Conservation (phyloP, 2,888 invertebrate genomes). For the Fissipunctia ypsillon region DNA sequence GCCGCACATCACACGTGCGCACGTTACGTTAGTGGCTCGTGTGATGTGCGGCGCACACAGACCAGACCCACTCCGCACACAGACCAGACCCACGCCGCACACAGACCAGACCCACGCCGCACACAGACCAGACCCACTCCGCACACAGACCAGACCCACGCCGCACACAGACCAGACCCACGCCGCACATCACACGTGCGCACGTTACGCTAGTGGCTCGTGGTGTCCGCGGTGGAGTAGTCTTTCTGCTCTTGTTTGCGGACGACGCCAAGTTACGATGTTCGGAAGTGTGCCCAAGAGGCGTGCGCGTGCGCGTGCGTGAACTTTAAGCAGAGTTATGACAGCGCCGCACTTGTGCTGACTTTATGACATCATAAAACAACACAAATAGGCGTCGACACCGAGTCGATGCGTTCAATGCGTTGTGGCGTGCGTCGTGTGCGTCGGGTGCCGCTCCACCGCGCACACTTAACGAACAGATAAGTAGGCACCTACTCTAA, state of each 20-base stretch:
- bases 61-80: too few relatives aligned
- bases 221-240: not conserved
- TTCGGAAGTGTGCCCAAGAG: slow-evolving; percentile 42
- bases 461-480: slow-evolving; percentile 37
- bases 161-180: too few relatives aligned
- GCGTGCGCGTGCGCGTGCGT: slow-evolving; percentile 27
- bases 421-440: not conserved
- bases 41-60: too few relatives aligned
- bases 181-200: too few relatives aligned
- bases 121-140: too few relatives aligned
- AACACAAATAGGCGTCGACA: slow-evolving; percentile 33
- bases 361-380: slow-evolving; percentile 45
- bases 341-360: slow-evolving; percentile 26
- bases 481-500: not conserved
- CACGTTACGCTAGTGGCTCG: too few relatives aligned
- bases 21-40: too few relatives aligned
- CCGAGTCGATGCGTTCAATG: slow-evolving; percentile 5
- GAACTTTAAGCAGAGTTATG: slow-evolving; percentile 28
- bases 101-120: too few relatives aligned
- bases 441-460: slow-evolving; percentile 32
- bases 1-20: too few relatives aligned
- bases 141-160: too few relatives aligned
- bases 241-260: slow-evolving; percentile 12
- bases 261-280: slow-evolving; percentile 37
- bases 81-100: too few relatives aligned